Conservation (phyloP, 2,888 invertebrate genomes). For the Sepiola atlantica region DNA sequence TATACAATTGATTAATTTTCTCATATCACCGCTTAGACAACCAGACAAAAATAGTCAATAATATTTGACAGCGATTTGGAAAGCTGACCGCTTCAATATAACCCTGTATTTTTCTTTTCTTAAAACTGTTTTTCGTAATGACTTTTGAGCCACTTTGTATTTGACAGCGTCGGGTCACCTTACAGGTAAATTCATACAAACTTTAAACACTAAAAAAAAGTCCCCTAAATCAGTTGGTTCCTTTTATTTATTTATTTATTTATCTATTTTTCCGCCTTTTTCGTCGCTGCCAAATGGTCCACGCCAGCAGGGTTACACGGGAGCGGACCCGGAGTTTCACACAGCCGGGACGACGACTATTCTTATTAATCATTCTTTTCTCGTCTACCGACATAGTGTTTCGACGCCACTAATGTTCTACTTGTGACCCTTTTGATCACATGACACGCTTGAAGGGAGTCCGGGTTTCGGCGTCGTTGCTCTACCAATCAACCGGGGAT, state of each 20-base stretch:
- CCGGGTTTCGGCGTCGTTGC: background rate
- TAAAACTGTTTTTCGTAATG: too few relatives aligned
- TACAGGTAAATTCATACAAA: too few relatives aligned
- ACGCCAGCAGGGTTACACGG: background rate
- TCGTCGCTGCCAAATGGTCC: background rate
- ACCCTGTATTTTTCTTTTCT: too few relatives aligned
- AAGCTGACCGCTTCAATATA: too few relatives aligned
- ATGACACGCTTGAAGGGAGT: background rate
- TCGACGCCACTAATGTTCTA: slow-evolving; percentile 9
- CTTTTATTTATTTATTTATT: background rate
- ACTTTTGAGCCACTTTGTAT: too few relatives aligned
- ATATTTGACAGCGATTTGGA: too few relatives aligned
- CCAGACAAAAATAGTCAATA: too few relatives aligned
- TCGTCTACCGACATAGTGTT: background rate
- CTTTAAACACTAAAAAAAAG: too few relatives aligned
- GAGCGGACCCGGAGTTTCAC: background rate
- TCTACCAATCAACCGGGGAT: background rate
- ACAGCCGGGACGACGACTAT: background rate
- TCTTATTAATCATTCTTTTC: background rate
- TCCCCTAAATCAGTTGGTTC: too few relatives aligned
- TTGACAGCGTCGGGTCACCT: too few relatives aligned
- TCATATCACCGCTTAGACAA: too few relatives aligned
- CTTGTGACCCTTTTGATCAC: background rate
- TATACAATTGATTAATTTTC: too few relatives aligned
- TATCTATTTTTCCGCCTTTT: background rate